A percentile compares a stretch with the other conserved stretches of the same genome.
These are phyloP conservation scores for Eupithecia vulgata DNA, from an alignment of 2,888 invertebrate species.

Conservation along the genomic window DNA sequence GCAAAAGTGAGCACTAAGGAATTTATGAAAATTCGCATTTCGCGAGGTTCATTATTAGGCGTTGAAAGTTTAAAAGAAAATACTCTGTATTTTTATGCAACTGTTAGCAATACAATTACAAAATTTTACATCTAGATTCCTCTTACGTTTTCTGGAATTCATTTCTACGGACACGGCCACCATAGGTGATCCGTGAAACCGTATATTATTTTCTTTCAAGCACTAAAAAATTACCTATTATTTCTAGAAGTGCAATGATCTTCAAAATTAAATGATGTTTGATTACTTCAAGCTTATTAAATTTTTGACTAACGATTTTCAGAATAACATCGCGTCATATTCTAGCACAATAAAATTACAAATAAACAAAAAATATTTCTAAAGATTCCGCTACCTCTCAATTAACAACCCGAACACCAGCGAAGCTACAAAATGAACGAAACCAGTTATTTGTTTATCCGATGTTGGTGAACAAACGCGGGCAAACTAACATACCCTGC, in stretches of 20 bases:
- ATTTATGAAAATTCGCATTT: too few relatives aligned
- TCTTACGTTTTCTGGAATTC: too few relatives aligned
- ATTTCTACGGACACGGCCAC: too few relatives aligned
- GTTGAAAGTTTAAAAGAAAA: too few relatives aligned
- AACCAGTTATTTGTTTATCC: constrained; percentile 9
- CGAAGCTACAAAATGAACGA: not conserved
- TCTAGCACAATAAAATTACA: not conserved
- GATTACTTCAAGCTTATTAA: not conserved
- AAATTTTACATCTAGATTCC: too few relatives aligned
- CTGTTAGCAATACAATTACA: too few relatives aligned
- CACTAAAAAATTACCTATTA: too few relatives aligned
- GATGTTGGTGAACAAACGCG: not conserved
- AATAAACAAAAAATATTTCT: not conserved
- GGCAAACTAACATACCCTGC: constrained; percentile 15
- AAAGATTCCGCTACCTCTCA: not conserved
- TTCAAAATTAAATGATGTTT: not conserved
- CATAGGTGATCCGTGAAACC: too few relatives aligned
- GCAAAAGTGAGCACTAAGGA: too few relatives aligned
- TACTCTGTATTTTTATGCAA: too few relatives aligned
- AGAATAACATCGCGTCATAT: not conserved
- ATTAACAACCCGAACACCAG: not conserved
- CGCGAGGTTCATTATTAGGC: too few relatives aligned
- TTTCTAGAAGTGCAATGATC: not conserved
- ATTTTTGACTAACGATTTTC: not conserved
- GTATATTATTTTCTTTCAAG: too few relatives aligned